phyloP scores from a whole-genome alignment of 2,888 invertebrate genomes.

The Oscheius onirici region DNA sequence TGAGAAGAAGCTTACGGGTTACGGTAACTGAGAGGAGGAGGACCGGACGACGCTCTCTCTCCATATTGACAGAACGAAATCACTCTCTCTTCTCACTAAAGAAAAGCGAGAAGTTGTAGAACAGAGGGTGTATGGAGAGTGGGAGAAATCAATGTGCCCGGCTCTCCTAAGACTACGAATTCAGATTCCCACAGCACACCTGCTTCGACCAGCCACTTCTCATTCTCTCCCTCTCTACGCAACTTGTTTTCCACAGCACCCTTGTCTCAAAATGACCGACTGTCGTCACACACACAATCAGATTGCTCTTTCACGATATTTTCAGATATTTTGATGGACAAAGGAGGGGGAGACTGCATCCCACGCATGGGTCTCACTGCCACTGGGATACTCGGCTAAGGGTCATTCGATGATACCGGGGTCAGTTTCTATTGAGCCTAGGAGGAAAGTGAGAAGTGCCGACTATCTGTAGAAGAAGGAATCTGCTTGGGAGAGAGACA shows the following conservation, averaged over 20 bases:
- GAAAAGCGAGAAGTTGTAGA: background rate
- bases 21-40: slow-evolving; percentile 15
- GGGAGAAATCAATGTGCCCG: slow-evolving; percentile 11
- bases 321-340: background rate
- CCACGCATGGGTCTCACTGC: background rate
- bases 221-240: slow-evolving; percentile 17
- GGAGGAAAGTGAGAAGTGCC: too few species aligned
- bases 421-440: background rate
- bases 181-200: slow-evolving; percentile 19
- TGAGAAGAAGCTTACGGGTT: slow-evolving; percentile 18
- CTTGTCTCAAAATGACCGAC: background rate
- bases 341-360: background rate
- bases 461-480: too few species aligned
- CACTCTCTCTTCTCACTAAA: too few species aligned
- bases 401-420: slow-evolving; percentile 13
- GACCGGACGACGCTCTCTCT: slow-evolving; percentile 16
- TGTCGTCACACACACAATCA: too few species aligned
- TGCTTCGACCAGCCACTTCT: background rate
- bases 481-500: too few species aligned
- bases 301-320: too few species aligned
- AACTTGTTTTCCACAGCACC: background rate
- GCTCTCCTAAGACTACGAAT: slow-evolving; percentile 17
- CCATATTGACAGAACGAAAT: background rate
- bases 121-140: background rate
- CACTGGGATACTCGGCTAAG: background rate